Evolutionary conservation across 2,797 vertebrate species (phyloP).

Genomic region (Peromyscus eremicus): DNA sequence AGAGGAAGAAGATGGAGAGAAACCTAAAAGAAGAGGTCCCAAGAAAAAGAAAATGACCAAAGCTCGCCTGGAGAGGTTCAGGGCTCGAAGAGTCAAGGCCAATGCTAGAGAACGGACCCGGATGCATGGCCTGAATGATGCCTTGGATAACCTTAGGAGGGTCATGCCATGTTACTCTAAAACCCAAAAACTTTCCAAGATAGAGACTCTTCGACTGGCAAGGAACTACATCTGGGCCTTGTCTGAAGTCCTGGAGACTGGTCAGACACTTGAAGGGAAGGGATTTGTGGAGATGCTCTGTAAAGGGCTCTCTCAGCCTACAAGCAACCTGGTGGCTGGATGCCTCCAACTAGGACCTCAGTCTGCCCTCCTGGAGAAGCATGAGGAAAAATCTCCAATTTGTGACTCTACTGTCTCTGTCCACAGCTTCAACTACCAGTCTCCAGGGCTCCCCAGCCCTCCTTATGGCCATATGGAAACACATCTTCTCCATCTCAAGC

Average conservation of each 20-base stretch:
- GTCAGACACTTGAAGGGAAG: constrained; percentile 94
- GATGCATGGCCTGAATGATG: constrained; percentile 98
- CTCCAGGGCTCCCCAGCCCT: constrained; percentile 96
- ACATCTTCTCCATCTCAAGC: constrained; percentile 95
- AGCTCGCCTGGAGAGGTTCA: constrained; percentile 95
- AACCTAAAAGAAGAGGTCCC: constrained; percentile 95
- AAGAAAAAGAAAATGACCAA: constrained; percentile 99
- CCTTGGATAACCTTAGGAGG: constrained; percentile 94
- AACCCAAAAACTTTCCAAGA: constrained; percentile 98
- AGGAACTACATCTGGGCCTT: constrained; percentile 99
- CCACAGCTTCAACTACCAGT: constrained; percentile 94
- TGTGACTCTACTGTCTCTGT: constrained; percentile 88
- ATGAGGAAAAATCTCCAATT: constrained; percentile 91
- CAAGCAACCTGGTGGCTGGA: constrained; percentile 97
- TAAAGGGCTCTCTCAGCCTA: constrained; percentile 98
- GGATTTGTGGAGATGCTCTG: constrained; percentile 98
- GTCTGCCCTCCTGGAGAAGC: constrained; percentile 91
- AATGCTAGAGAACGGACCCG: constrained; percentile 97
- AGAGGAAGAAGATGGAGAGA: constrained; percentile 91
- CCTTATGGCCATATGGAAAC: constrained; percentile 96
- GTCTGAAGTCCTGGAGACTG: constrained; percentile 96
- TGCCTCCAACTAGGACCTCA: constrained; percentile 94
- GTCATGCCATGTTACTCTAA: constrained; percentile 99
- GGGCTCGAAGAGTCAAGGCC: constrained; percentile 94
- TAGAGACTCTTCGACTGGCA: constrained; percentile 96